Conservation (phyloP, 1,140 invertebrate genomes). For the Littorina saxatilis region DNA sequence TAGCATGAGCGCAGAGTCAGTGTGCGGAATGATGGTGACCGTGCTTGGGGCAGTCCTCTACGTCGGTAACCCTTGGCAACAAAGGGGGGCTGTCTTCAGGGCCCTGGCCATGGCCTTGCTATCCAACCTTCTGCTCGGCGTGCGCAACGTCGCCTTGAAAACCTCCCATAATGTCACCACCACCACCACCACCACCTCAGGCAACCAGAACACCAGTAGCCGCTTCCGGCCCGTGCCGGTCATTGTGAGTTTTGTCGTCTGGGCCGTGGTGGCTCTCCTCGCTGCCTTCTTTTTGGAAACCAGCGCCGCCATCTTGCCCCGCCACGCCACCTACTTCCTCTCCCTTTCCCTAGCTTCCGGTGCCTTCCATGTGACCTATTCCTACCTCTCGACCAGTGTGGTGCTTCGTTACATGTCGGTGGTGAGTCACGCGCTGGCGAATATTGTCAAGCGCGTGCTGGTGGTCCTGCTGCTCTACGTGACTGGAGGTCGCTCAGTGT, state of each 20-base stretch:
- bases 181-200: too few species aligned
- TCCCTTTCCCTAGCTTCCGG: constrained; percentile 12
- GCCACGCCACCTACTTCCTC: background rate
- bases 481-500: constrained; percentile 20
- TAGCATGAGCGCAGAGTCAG: background rate
- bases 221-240: background rate
- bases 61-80: background rate
- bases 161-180: constrained; percentile 13
- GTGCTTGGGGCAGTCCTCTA: constrained; percentile 38
- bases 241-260: constrained; percentile 21
- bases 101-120: constrained; percentile 29
- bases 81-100: background rate
- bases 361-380: constrained; percentile 49
- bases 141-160: constrained; percentile 35
- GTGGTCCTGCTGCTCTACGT: constrained; percentile 41
- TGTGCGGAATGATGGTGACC: constrained; percentile 31
- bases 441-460: constrained; percentile 46
- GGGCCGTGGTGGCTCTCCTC: background rate
- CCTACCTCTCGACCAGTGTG: constrained; percentile 46
- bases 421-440: constrained; percentile 47
- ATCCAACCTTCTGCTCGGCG: constrained; percentile 43
- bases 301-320: background rate
- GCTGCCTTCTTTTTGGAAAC: background rate
- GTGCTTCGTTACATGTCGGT: too few species aligned
- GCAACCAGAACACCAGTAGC: background rate